phyloP scores from a whole-genome alignment of 2,888 invertebrate genomes.

The Apodemia hepburni region DNA sequence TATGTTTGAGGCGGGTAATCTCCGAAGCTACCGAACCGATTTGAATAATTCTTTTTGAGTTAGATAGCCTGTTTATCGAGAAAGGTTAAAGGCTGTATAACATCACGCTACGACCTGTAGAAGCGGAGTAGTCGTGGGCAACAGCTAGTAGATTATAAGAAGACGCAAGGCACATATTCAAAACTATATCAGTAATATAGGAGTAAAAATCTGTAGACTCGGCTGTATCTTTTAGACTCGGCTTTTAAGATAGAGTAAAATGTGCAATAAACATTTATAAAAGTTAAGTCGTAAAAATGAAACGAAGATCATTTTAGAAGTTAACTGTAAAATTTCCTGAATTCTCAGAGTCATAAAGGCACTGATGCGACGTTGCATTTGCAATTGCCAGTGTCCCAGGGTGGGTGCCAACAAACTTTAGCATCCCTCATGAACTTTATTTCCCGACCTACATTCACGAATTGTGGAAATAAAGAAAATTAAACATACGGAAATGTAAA shows the following conservation, averaged over 20 bases:
- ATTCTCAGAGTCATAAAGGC: conserved; percentile 49
- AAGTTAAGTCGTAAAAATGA: conserved; percentile 34
- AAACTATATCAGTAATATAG: not conserved
- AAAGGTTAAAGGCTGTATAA: too few relatives aligned
- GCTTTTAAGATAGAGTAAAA: conserved; percentile 15
- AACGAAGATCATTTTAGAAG: conserved; percentile 44
- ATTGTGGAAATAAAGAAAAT: conserved; percentile 23
- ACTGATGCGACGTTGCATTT: conserved; percentile 50
- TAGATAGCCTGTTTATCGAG: too few relatives aligned
- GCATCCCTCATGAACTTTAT: conserved; percentile 36
- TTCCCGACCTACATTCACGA: conserved; percentile 32
- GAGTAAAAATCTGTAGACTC: not conserved
- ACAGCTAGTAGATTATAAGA: not conserved
- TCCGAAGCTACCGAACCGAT: too few relatives aligned
- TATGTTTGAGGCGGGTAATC: too few relatives aligned
- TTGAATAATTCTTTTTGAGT: too few relatives aligned
- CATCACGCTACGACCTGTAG: too few relatives aligned
- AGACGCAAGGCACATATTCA: not conserved
- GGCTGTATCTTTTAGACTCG: conserved; percentile 1
- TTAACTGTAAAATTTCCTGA: conserved; percentile 44
- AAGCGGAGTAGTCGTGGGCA: too few relatives aligned
- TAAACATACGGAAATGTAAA: conserved; percentile 21
- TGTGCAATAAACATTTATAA: not conserved
- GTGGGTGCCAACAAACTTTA: conserved; percentile 53
- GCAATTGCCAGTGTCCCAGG: conserved; percentile 42